Percentiles rank a stretch among this genome's conserved stretches.
These are phyloP conservation scores for Balaeniceps rex DNA, from an alignment of 2,113 vertebrate species.

Conservation along the genomic window DNA sequence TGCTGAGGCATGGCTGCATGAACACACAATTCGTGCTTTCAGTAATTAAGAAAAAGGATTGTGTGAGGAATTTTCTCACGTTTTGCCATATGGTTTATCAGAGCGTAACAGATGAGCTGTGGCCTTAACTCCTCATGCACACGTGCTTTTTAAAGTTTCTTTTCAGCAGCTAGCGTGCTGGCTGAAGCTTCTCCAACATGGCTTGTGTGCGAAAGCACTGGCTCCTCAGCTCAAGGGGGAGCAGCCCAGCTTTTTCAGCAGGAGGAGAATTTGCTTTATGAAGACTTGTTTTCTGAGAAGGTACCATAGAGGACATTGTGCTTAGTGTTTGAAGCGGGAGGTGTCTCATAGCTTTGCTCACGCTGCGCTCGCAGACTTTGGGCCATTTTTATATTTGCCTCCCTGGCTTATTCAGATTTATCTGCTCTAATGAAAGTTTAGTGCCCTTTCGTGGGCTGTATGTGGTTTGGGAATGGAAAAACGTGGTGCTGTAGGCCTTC, in stretches of 20 bases:
- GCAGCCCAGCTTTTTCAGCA: neutral
- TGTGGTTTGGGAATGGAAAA: neutral
- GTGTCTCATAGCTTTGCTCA: neutral
- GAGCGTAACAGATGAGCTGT: neutral
- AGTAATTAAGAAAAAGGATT: neutral
- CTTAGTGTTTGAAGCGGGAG: neutral
- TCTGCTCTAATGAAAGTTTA: neutral
- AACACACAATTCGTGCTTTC: fast-evolving
- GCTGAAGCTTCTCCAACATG: fast-evolving
- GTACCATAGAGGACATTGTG: neutral
- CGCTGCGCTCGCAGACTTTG: fast-evolving
- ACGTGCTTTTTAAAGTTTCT: neutral
- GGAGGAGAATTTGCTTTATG: neutral
- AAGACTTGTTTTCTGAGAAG: neutral
- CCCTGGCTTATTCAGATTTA: neutral
- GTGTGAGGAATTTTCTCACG: fast-evolving
- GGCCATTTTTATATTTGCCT: neutral
- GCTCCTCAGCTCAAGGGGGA: neutral
- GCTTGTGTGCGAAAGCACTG: neutral
- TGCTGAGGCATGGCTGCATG: neutral
- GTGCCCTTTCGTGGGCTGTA: neutral
- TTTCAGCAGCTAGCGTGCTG: neutral
- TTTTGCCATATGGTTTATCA: neutral
- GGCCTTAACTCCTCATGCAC: neutral
- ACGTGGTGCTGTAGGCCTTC: neutral